Conservation (phyloP, 2,888 invertebrate species). For the Hirtodrosophila duncani region DNA sequence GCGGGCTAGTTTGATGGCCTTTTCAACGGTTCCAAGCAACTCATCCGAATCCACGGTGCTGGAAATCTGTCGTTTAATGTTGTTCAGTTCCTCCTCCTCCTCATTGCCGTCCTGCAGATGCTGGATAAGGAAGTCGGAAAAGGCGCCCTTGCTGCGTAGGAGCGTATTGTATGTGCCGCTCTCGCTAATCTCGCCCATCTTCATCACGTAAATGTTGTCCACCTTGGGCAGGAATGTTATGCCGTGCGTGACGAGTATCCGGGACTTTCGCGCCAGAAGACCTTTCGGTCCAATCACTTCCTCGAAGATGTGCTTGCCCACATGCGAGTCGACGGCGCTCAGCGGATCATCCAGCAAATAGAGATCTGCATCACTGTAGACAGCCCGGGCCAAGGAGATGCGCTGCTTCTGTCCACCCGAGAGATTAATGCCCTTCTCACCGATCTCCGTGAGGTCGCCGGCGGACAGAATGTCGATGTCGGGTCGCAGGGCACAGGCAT, state of each 20-base stretch:
- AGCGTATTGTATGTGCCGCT: conserved; percentile 93
- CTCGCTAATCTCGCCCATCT: conserved; percentile 92
- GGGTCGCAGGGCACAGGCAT: conserved; percentile 92
- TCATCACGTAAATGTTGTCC: conserved; percentile 93
- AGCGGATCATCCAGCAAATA: conserved; percentile 97
- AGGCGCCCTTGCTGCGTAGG: conserved; percentile 89
- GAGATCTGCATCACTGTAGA: conserved; percentile 91
- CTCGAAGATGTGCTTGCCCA: conserved; percentile 98
- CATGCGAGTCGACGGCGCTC: conserved; percentile 97
- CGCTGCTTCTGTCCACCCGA: conserved; percentile 94
- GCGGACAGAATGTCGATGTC: conserved; percentile 96
- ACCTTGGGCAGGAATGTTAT: conserved; percentile 94
- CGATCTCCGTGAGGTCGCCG: conserved; percentile 98
- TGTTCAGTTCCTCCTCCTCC: conserved; percentile 81
- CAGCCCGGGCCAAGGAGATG: conserved; percentile 93
- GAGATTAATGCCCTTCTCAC: conserved; percentile 92
- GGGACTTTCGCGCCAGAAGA: conserved; percentile 87
- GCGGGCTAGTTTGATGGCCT: conserved; percentile 82
- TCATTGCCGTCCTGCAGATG: conserved; percentile 86
- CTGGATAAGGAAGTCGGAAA: conserved; percentile 90
- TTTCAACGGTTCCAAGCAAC: conserved; percentile 83
- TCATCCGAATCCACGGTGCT: conserved; percentile 83
- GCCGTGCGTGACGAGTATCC: conserved; percentile 96
- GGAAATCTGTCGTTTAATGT: conserved; percentile 87
- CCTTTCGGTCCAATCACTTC: conserved; percentile 90